Conservation (phyloP, 2,113 vertebrate genomes). For the Aegypius monachus region DNA sequence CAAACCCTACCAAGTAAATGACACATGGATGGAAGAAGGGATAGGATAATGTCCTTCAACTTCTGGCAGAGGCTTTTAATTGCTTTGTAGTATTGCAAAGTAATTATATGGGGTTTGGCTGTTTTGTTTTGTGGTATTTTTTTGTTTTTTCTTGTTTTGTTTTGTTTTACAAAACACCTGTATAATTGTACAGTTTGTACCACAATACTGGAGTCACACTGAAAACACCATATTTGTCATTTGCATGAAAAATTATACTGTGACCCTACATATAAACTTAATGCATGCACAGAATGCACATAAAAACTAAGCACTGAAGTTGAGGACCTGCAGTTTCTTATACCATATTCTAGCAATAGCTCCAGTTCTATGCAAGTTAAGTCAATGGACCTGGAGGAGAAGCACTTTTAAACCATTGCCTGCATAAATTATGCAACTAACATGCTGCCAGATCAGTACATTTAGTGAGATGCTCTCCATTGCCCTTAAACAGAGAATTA, state of each 20-base stretch:
- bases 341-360: not conserved
- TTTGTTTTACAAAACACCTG: not conserved
- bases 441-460: not conserved
- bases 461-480: not conserved
- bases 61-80: not conserved
- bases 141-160: not conserved
- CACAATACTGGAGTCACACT: not conserved
- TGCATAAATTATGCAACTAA: not conserved
- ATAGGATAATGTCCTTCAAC: not conserved
- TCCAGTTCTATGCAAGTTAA: not conserved
- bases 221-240: not conserved
- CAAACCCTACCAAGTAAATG: not conserved
- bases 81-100: not conserved
- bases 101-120: not conserved
- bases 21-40: not conserved
- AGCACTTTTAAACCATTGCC: not conserved
- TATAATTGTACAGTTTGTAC: not conserved
- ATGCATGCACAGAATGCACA: not conserved
- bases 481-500: not conserved
- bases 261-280: not conserved
- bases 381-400: not conserved
- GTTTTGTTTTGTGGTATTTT: not conserved
- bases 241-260: not conserved
- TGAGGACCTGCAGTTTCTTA: not conserved
- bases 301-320: not conserved